These are phyloP conservation scores for Stratiolaelaps scimitus DNA, from an alignment of 1,140 invertebrate genomes.

Conservation along the genomic window DNA sequence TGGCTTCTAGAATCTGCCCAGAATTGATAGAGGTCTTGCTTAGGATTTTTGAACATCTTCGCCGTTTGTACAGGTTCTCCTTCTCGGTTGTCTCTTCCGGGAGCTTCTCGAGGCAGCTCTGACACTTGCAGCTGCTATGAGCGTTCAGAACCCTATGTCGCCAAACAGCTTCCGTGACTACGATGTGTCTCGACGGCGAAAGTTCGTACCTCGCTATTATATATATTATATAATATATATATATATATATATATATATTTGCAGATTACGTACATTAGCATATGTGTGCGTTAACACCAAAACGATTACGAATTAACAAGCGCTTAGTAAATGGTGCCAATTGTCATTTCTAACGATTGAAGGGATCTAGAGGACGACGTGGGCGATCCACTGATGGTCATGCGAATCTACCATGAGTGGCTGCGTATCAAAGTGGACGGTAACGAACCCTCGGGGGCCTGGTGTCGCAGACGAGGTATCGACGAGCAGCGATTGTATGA, in stretches of 20 bases:
- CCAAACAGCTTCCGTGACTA: constrained; percentile 69
- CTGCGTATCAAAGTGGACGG: constrained; percentile 53
- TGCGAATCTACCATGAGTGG: constrained; percentile 83
- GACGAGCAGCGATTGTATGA: constrained; percentile 96
- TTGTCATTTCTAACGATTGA: constrained; percentile 51
- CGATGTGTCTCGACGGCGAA: constrained; percentile 51
- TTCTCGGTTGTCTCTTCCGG: constrained; percentile 35
- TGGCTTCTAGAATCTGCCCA: constrained; percentile 45
- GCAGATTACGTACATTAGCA: no score
- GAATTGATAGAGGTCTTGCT: no score
- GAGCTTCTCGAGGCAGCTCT: constrained; percentile 60
- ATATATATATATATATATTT: no score
- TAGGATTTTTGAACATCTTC: no score
- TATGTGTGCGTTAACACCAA: no score
- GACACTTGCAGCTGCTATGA: constrained; percentile 76
- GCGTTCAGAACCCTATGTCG: constrained; percentile 83
- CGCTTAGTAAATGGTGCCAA: no score
- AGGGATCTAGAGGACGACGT: constrained; percentile 76
- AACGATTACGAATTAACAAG: no score
- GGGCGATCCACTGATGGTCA: constrained; percentile 82
- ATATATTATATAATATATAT: no score
- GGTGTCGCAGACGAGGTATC: constrained; percentile 72
- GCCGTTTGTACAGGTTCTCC: constrained; percentile 54
- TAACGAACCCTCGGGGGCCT: constrained; percentile 51
- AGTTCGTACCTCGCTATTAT: neutral